Evolutionary conservation across 2,797 vertebrate genomes (phyloP), one percentile per base, ranked within the genome.

Genomic region (Myotis pilosus): DNA sequence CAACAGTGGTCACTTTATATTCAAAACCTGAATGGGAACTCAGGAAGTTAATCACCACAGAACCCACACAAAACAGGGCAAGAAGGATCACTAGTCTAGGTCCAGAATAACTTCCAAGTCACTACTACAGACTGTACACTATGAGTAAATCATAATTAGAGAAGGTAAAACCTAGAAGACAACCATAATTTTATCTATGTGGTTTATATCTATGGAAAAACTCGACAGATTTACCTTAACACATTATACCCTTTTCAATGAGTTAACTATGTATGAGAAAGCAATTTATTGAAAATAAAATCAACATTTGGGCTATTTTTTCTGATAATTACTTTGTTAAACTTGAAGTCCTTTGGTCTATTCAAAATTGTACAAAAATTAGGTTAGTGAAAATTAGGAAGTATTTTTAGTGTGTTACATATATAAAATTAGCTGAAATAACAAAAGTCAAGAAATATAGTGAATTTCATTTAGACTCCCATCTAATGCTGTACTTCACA

Each of bases 151-250:
- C 62, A 60, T 38, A 62, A 89, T 83, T 38, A 44, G 9, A 88
- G 66, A 49, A 89, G 25, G 17, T 69, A 89, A 94, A 90, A 16
- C 44, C 41, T 89, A 69, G 0, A 91, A 93, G 85, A 87, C 4
- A 86, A 47, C 17, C 60, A 75, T n/a, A n/a, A n/a, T n/a, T n/a
- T 96, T 74, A 90, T 57, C 88, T 72, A 38, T 75, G n/a, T 74
- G 8, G 25, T 33, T 90, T 94, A 44, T 47, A 83, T 68, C 71
- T 89, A 92, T 10, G 15, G 68, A 82, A 94, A 83, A 96, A 85
- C 9, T 69, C 74, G 66, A 66, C 30, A 90, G 7, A 81, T 55
- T 92, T 80, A 90, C 17, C 1, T 87, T 44, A 83, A 83, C 12
- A 92, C 25, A 68, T 36, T 74, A 28, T 30, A 55, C 33, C 33